Conservation (phyloP, 2,888 invertebrate species). For the Drosophila fulvimacula region DNA sequence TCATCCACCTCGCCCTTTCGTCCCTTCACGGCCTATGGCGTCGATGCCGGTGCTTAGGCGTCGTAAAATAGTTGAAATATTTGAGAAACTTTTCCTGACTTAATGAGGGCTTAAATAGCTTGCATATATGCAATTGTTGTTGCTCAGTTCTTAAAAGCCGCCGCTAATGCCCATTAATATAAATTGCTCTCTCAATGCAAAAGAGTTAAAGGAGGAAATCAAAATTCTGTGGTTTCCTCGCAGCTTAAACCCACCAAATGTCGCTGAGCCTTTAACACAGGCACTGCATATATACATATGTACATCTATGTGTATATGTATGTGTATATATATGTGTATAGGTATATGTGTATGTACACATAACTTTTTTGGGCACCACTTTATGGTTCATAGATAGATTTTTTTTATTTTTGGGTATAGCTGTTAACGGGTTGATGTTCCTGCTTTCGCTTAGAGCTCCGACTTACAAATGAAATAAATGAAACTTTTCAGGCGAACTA, state of each 20-base stretch:
- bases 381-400: constrained; percentile 1
- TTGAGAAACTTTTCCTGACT: constrained; percentile 62
- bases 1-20: not conserved
- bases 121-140: constrained; percentile 63
- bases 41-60: constrained; percentile 59
- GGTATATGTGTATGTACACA: not conserved
- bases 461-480: constrained; percentile 55
- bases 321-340: too few relatives aligned
- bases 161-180: constrained; percentile 13
- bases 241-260: not conserved
- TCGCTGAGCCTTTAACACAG: not conserved
- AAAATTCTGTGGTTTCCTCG: constrained; percentile 2
- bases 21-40: constrained; percentile 27
- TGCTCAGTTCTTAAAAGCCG: constrained; percentile 19
- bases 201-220: constrained; percentile 6
- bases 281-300: not conserved
- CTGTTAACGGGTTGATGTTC: constrained; percentile 3
- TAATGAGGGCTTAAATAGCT: constrained; percentile 71
- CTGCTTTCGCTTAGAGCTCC: constrained; percentile 21
- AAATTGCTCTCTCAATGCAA: constrained; percentile 5
- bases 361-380: constrained; percentile 1
- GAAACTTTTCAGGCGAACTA: constrained; percentile 52
- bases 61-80: constrained; percentile 70
- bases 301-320: too few relatives aligned
- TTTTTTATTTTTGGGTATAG: not conserved